Evolutionary conservation across 2,113 vertebrate genomes (phyloP).

Genomic region (Sinocyclocheilus maitianheensis): DNA sequence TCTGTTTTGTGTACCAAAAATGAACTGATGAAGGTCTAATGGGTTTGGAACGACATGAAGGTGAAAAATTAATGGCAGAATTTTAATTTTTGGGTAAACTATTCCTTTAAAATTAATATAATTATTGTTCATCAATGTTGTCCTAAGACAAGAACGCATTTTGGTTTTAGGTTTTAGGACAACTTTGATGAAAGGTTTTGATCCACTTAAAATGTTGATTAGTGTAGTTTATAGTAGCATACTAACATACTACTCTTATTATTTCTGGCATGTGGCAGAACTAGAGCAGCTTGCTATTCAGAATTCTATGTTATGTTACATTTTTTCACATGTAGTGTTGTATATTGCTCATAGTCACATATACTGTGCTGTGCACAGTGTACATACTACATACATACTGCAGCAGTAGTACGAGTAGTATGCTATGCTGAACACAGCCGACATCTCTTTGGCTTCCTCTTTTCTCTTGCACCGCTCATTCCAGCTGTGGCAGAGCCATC

Average conservation of each 20-base stretch:
- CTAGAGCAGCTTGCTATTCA: not conserved
- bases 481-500: slow-evolving; percentile 37
- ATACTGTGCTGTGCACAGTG: not conserved
- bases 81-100: too few relatives aligned
- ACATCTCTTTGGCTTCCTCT: not conserved
- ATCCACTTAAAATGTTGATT: too few relatives aligned
- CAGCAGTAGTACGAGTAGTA: not conserved
- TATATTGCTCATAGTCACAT: not conserved
- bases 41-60: too few relatives aligned
- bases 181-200: too few relatives aligned
- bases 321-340: not conserved
- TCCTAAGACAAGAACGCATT: too few relatives aligned
- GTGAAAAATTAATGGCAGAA: too few relatives aligned
- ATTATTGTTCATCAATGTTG: too few relatives aligned
- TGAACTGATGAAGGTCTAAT: too few relatives aligned
- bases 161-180: too few relatives aligned
- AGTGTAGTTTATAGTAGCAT: not conserved
- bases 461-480: not conserved
- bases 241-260: not conserved
- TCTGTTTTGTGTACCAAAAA: too few relatives aligned
- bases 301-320: not conserved
- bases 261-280: not conserved
- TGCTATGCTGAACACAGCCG: not conserved
- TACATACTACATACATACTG: not conserved
- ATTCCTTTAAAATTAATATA: too few relatives aligned